phyloP scores from a whole-genome alignment of 2,113 vertebrate genomes.

The Myodes glareolus region DNA sequence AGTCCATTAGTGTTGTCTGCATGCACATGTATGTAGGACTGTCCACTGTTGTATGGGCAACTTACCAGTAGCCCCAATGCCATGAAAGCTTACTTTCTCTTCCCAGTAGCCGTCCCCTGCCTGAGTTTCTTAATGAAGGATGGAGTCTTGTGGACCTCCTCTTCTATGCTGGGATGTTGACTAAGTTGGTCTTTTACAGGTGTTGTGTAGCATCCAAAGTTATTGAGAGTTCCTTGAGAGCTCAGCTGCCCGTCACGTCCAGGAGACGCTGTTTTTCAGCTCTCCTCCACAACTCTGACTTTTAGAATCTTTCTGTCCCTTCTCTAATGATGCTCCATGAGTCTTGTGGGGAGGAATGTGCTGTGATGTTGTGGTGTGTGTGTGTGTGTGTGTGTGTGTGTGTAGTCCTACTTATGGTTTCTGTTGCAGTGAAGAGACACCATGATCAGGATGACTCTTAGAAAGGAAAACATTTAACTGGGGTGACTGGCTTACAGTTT shows the following conservation, averaged over 20 bases:
- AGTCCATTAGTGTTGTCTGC: background rate
- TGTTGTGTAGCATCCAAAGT: background rate
- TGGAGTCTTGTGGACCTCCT: background rate
- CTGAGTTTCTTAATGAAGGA: background rate
- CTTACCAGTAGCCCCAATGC: too few species aligned
- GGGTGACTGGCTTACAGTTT: background rate
- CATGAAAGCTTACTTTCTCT: too few species aligned
- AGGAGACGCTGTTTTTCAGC: background rate
- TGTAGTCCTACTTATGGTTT: background rate
- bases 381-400: background rate
- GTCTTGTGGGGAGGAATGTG: background rate
- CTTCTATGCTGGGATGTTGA: too few species aligned
- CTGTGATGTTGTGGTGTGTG: background rate
- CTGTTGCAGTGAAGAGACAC: background rate
- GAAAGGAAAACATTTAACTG: background rate
- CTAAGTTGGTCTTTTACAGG: too few species aligned
- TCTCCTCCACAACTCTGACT: background rate
- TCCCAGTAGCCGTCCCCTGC: too few species aligned
- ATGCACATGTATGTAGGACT: background rate
- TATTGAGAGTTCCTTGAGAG: background rate
- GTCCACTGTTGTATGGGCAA: too few species aligned
- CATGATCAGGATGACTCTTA: background rate
- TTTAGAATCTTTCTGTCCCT: background rate
- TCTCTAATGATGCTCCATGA: background rate
- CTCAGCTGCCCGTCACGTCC: background rate